These are phyloP conservation scores for Sebastes kiyomatsui DNA, from an alignment of 2,797 vertebrate species.

Conservation along the genomic window DNA sequence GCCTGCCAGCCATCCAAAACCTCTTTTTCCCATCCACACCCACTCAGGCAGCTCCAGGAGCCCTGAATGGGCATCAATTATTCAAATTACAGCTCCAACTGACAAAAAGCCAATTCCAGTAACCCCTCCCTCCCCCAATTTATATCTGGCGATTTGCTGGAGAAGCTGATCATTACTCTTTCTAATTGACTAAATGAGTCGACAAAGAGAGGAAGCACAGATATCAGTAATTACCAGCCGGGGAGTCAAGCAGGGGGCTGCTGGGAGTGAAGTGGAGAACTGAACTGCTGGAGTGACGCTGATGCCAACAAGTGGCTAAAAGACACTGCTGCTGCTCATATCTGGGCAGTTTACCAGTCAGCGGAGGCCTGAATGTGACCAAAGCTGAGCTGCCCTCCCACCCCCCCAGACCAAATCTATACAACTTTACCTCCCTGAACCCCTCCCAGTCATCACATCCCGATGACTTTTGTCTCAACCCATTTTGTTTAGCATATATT, in stretches of 20 bases:
- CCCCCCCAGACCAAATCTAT: too few species aligned
- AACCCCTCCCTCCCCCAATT: constrained; percentile 56
- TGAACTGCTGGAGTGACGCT: constrained; percentile 50
- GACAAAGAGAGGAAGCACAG: constrained; percentile 76
- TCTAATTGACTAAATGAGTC: constrained; percentile 81
- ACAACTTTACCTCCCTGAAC: too few species aligned
- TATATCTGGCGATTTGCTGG: constrained; percentile 74
- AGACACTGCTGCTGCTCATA: constrained; percentile 56
- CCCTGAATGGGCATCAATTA: constrained; percentile 75
- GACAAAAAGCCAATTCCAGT: constrained; percentile 82
- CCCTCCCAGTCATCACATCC: too few species aligned
- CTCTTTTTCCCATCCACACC: constrained; percentile 45
- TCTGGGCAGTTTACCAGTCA: neutral
- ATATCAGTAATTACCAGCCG: constrained; percentile 70
- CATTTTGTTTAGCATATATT: too few species aligned
- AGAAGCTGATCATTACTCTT: constrained; percentile 78
- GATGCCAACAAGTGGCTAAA: constrained; percentile 66
- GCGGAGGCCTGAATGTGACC: neutral
- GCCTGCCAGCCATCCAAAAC: constrained; percentile 42
- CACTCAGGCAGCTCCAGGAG: constrained; percentile 57
- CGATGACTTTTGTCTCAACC: too few species aligned
- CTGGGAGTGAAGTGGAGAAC: constrained; percentile 56
- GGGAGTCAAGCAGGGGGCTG: constrained; percentile 57
- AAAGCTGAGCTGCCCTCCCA: neutral
- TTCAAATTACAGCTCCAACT: constrained; percentile 79